Evolutionary conservation across 2,888 invertebrate genomes (phyloP).

Genomic region (Seira ritae): DNA sequence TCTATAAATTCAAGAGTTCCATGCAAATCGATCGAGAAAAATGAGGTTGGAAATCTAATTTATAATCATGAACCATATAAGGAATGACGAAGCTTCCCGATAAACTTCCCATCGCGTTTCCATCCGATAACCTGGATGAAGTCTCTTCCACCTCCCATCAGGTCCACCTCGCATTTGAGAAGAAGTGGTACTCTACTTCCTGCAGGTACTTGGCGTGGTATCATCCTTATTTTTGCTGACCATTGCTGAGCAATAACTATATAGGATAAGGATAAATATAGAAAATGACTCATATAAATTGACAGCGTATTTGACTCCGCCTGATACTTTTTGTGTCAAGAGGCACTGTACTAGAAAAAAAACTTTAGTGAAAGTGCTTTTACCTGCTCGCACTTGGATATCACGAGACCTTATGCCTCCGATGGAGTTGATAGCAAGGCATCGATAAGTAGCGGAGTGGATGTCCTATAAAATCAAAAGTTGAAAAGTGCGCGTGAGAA

Average conservation of each 20-base stretch:
- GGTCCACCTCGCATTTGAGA: slow-evolving; percentile 71
- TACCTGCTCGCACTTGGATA: slow-evolving; percentile 93
- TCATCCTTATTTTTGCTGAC: slow-evolving; percentile 67
- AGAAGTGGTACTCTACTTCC: slow-evolving; percentile 48
- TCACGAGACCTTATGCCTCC: slow-evolving; percentile 89
- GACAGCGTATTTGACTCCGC: too few species aligned
- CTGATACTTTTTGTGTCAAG: too few species aligned
- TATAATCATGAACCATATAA: slow-evolving; percentile 44
- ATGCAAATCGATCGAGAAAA: too few species aligned
- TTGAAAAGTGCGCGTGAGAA: slow-evolving; percentile 74
- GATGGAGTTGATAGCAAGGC: slow-evolving; percentile 83
- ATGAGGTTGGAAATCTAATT: not conserved
- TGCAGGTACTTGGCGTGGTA: slow-evolving; percentile 52
- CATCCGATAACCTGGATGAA: slow-evolving; percentile 71
- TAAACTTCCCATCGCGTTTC: slow-evolving; percentile 67
- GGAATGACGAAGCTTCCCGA: slow-evolving; percentile 38
- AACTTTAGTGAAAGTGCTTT: slow-evolving; percentile 12
- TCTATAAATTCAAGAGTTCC: slow-evolving; percentile 6
- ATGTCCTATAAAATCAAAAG: too few species aligned
- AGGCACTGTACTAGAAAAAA: slow-evolving; percentile 78
- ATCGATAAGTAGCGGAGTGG: slow-evolving; percentile 89
- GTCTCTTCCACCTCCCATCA: slow-evolving; percentile 71
- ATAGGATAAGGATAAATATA: slow-evolving; percentile 1
- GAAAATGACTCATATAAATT: not conserved
- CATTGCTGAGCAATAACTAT: slow-evolving; percentile 71